phyloP scores from a whole-genome alignment of 2,888 invertebrate species.

The Dermolepida albohirtum region DNA sequence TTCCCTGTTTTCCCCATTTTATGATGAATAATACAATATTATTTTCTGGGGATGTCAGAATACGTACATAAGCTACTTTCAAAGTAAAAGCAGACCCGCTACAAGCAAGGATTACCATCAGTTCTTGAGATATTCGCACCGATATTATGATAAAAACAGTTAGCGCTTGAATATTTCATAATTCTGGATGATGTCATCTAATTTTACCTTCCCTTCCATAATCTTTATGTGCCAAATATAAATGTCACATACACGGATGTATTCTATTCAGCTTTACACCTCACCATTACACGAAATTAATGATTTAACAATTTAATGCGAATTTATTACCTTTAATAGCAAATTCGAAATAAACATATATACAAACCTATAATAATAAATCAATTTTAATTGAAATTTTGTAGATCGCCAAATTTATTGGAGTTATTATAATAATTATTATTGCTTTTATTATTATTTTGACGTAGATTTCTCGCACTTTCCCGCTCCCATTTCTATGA shows the following conservation, averaged over 20 bases:
- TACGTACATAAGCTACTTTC: constrained; percentile 12
- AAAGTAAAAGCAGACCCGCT: constrained; percentile 15
- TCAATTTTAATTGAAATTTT: too few species aligned
- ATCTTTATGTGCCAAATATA: constrained; percentile 7
- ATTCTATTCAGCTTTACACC: not conserved
- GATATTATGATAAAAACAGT: constrained; percentile 23
- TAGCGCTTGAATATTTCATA: constrained; percentile 17
- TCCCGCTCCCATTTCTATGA: too few species aligned
- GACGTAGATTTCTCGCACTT: too few species aligned
- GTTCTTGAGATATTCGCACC: not conserved
- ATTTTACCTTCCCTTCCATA: constrained; percentile 5
- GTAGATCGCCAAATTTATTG: too few species aligned
- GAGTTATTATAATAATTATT: too few species aligned
- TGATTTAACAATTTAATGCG: constrained; percentile 7
- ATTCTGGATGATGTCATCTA: constrained; percentile 10
- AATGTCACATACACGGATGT: not conserved
- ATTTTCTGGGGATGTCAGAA: constrained; percentile 10
- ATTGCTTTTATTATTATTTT: too few species aligned
- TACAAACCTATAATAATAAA: too few species aligned
- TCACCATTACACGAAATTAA: constrained; percentile 13
- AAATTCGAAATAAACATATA: not conserved
- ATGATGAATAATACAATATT: constrained; percentile 21
- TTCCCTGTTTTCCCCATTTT: not conserved
- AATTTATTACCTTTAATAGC: constrained; percentile 14
- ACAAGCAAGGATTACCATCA: constrained; percentile 7